A percentile compares a stretch with the other conserved stretches of the same genome.
Evolutionary conservation across 2,888 invertebrate genomes (phyloP).

Genomic region (Brachycybe producta): DNA sequence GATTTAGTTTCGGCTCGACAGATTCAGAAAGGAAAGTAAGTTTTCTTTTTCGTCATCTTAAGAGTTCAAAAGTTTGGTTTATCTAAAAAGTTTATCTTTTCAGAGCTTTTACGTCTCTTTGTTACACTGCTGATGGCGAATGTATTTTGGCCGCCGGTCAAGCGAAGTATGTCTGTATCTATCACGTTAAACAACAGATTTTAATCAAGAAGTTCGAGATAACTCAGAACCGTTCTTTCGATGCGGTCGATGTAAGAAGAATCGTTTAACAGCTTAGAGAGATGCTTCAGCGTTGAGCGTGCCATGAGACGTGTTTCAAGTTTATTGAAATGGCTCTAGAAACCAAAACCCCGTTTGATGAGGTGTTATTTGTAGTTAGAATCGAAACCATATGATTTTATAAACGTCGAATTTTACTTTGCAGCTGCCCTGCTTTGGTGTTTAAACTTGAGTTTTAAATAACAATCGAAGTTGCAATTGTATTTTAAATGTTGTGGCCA

Average conservation of each 20-base stretch:
- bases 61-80: conserved; percentile 7
- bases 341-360: too few relatives aligned
- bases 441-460: conserved; percentile 2
- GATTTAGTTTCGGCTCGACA: conserved; percentile 81
- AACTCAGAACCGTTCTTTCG: conserved; percentile 85
- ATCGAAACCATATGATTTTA: neutral
- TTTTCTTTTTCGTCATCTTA: conserved; percentile 20
- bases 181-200: conserved; percentile 66
- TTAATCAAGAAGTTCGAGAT: conserved; percentile 85
- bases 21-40: conserved; percentile 69
- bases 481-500: too few relatives aligned
- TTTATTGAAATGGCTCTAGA: too few relatives aligned
- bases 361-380: too few relatives aligned
- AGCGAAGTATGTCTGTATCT: conserved; percentile 88
- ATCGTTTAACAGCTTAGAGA: too few relatives aligned
- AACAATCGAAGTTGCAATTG: too few relatives aligned
- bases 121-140: conserved; percentile 87
- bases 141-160: conserved; percentile 84
- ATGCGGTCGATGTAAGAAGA: conserved; percentile 85
- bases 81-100: conserved; percentile 26
- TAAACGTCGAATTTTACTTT: neutral
- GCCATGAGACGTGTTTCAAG: too few relatives aligned
- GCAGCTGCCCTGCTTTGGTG: too few relatives aligned
- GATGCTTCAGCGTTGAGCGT: too few relatives aligned
- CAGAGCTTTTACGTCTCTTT: conserved; percentile 79